A percentile compares a stretch with the other conserved stretches of the same genome.
phyloP scores from a whole-genome alignment of 2,888 invertebrate species.

The Andrena chrysosceles region DNA sequence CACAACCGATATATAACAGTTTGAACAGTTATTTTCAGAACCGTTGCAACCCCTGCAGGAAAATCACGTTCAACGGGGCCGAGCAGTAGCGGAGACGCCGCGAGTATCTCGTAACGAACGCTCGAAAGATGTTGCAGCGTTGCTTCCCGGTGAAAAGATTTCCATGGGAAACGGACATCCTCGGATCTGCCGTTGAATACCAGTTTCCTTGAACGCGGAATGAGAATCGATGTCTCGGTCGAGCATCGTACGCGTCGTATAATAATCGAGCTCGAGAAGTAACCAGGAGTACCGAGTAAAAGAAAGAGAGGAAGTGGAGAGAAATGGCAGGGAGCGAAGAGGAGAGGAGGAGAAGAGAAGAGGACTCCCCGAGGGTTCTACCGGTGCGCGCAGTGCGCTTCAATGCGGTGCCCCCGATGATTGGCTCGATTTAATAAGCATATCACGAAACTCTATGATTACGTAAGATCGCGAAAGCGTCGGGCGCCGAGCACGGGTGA shows the following conservation, averaged over 20 bases:
- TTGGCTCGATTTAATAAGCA: conserved; percentile 78
- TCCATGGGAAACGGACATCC: background rate
- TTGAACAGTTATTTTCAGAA: no score
- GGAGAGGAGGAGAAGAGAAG: background rate
- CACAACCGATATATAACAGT: no score
- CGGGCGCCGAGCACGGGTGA: conserved; percentile 59
- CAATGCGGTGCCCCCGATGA: conserved; percentile 44
- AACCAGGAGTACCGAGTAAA: conserved; percentile 15
- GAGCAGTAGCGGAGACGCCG: conserved; percentile 48
- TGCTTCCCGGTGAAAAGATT: no score
- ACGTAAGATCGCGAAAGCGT: conserved; percentile 72
- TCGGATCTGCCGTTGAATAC: background rate
- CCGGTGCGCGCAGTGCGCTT: conserved; percentile 14
- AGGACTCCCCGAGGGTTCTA: conserved; percentile 26
- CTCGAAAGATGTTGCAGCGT: background rate
- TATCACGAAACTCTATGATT: conserved; percentile 79
- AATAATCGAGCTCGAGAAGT: conserved; percentile 39
- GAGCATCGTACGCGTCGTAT: background rate
- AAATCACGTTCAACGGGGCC: conserved; percentile 71
- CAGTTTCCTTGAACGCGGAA: background rate
- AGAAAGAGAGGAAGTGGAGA: background rate
- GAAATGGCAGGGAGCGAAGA: background rate
- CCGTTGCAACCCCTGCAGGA: no score
- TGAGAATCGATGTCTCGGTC: background rate
- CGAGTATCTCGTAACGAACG: background rate